These are phyloP conservation scores for Neodontobutis hainanensis DNA, from an alignment of 2,113 vertebrate species.

Conservation along the genomic window DNA sequence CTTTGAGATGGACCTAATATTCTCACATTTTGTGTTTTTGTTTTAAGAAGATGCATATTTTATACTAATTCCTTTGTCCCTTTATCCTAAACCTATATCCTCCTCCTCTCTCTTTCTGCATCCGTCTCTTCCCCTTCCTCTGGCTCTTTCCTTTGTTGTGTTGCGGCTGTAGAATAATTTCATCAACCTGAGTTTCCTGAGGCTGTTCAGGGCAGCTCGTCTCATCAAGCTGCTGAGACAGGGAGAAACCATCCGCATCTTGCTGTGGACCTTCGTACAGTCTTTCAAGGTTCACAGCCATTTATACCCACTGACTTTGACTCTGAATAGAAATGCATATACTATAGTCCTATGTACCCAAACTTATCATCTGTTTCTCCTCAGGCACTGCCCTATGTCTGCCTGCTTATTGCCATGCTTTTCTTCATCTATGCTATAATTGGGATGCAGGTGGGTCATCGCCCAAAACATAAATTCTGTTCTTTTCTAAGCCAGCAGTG, in stretches of 20 bases:
- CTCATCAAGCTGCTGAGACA: slow-evolving; percentile 94
- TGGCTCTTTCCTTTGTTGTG: slow-evolving; percentile 32
- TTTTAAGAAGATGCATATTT: slow-evolving; percentile 18
- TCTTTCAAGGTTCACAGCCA: slow-evolving; percentile 87
- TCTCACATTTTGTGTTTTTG: slow-evolving; percentile 20
- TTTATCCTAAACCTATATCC: slow-evolving; percentile 31
- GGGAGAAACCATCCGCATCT: slow-evolving; percentile 92
- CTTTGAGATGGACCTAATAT: slow-evolving; percentile 53
- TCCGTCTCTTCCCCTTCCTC: slow-evolving; percentile 14
- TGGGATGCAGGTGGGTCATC: slow-evolving; percentile 82
- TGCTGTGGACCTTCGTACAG: slow-evolving; percentile 94
- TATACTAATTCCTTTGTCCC: neutral
- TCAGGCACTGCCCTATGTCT: slow-evolving; percentile 83
- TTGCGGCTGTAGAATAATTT: slow-evolving; percentile 87
- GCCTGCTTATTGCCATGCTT: slow-evolving; percentile 85
- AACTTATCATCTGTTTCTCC: slow-evolving; percentile 43
- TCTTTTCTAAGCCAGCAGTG: slow-evolving; percentile 30
- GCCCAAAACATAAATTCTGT: slow-evolving; percentile 10
- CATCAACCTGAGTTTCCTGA: slow-evolving; percentile 94
- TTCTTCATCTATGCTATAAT: slow-evolving; percentile 87
- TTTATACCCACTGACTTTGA: slow-evolving; percentile 9
- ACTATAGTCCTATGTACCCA: neutral
- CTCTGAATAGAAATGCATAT: neutral
- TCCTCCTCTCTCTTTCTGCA: slow-evolving; percentile 30
- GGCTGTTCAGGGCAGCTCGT: slow-evolving; percentile 91